Conservation (phyloP, 2,888 invertebrate species). For the Mesoligia furuncula region DNA sequence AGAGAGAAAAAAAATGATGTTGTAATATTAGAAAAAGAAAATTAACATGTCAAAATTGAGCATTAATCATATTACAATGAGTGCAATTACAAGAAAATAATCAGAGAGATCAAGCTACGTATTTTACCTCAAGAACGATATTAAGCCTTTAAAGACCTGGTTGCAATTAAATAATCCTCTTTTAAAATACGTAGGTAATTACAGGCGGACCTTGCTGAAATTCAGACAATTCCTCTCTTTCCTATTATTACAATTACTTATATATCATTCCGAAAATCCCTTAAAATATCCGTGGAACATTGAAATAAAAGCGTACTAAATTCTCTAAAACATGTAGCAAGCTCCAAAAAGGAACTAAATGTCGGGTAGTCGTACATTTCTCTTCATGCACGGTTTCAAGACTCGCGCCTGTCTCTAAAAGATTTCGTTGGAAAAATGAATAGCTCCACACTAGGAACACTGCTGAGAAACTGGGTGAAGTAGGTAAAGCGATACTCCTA, state of each 20-base stretch:
- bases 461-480: slow-evolving; percentile 16
- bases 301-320: slow-evolving; percentile 43
- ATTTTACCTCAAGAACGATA: neutral
- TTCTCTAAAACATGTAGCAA: slow-evolving; percentile 40
- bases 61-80: too few species aligned
- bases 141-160: neutral
- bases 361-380: slow-evolving; percentile 49
- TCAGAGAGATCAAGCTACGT: too few species aligned
- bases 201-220: neutral
- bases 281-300: slow-evolving; percentile 16
- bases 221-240: neutral
- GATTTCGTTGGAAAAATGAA: slow-evolving; percentile 54
- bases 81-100: too few species aligned
- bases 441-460: slow-evolving; percentile 39
- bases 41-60: too few species aligned
- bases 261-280: slow-evolving; percentile 9
- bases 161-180: neutral
- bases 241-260: neutral
- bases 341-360: slow-evolving; percentile 44
- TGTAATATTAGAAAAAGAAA: too few species aligned
- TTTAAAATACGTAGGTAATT: neutral
- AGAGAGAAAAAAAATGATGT: too few species aligned
- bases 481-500: slow-evolving; percentile 16
- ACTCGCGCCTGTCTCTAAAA: slow-evolving; percentile 51
- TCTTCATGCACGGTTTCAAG: slow-evolving; percentile 58